Base-by-base conservation (phyloP, 2,797 vertebrate genomes). In the Trematomus bernacchii region DNA sequence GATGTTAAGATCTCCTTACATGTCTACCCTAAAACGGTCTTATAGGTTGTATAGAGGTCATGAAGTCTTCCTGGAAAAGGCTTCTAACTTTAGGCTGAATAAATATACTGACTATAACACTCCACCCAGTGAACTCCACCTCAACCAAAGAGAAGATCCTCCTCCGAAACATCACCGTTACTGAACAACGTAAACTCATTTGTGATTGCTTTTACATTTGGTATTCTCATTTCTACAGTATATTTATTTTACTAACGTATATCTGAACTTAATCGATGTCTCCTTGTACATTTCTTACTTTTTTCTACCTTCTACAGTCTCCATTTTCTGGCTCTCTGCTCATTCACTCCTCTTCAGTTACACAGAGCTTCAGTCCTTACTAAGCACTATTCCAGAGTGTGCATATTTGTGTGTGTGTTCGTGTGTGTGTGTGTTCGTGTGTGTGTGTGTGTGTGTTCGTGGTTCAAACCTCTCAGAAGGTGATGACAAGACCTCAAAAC, bases 361-460 rank as follows among this genome's bases (percentile, higher is more conserved):
- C 65, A 67, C 69, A 68, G 70, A 83, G 50, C 30, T 67, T 82
- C 66, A 71, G 74, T 73, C 80, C 75, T 80, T 71, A 70, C 85
- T 87, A 87, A 93, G 87, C 87, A 84, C 66, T 93, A 91, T 89
- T 91, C 91, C 89, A 92, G 90, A 91, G 71, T 55, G 71, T 43
- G 54, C 57, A 3, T 53, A 23, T 53, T 44, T 48, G 71, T 53
- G 59, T 59, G n/a, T 51, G 50, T 58, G 58, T 58, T 64, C 50
- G 76, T 44, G 71, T 65, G 60, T 76, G 58, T 72, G 66, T 71
- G 70, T 73, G 63, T 70, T 33, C 68, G 66, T 73, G 77, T 80
- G 62, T 47, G 48, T 55, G 78, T 66, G 78, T 61, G 86, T 77
- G 72, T 77, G 79, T 71, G 46, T 77, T 42, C 12, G 77, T 42